Percentiles rank a stretch among this genome's conserved stretches.
Conservation (phyloP, 2,888 invertebrate species). For the Cepaea hortensis region DNA sequence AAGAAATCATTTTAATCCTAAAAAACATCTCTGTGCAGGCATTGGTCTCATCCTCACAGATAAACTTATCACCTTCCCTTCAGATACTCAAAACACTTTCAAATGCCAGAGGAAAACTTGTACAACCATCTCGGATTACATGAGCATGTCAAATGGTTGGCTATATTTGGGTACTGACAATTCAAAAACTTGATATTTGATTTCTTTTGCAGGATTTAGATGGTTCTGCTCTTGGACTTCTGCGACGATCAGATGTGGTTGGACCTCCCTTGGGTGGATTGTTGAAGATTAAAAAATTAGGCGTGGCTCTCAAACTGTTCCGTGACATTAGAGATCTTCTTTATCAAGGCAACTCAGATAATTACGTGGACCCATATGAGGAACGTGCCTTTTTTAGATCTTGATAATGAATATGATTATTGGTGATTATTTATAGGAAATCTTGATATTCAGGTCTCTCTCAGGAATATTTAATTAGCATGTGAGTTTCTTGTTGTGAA, state of each 20-base stretch:
- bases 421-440: not conserved
- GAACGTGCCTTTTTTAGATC: constrained; percentile 45
- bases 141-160: no score
- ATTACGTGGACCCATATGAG: constrained; percentile 49
- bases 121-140: no score
- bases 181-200: not conserved
- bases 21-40: no score
- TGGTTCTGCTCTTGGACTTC: constrained; percentile 43
- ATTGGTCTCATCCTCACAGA: no score
- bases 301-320: constrained; percentile 51
- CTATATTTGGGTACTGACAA: no score
- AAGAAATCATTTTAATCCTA: no score
- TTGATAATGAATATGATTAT: constrained; percentile 18
- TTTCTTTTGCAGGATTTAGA: constrained; percentile 40
- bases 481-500: not conserved
- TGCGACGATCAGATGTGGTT: constrained; percentile 47
- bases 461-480: constrained; percentile 26
- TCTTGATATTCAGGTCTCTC: not conserved
- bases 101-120: no score
- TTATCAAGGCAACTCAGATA: constrained; percentile 41
- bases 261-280: constrained; percentile 47
- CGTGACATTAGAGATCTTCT: constrained; percentile 46
- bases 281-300: constrained; percentile 43
- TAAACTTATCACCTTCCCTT: no score
- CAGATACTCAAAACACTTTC: no score